A percentile compares a stretch with the other conserved stretches of the same genome.
These are phyloP conservation scores for Heteropelma amictum DNA, from an alignment of 2,888 invertebrate species.

Conservation along the genomic window DNA sequence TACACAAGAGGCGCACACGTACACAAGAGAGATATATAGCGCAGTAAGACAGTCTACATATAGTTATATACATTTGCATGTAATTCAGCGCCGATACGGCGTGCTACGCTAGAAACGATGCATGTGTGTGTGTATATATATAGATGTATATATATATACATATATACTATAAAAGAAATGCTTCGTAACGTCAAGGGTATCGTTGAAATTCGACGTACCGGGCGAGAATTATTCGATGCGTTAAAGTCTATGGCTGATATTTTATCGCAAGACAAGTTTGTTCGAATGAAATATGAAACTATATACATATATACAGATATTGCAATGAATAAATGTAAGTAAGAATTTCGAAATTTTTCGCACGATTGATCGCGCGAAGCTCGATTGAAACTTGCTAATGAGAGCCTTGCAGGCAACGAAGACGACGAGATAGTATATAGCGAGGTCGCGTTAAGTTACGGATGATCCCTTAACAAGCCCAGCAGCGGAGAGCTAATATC, in stretches of 20 bases:
- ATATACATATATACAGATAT: no score
- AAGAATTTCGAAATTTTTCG: neutral
- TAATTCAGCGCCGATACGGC: no score
- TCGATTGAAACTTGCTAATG: conserved; percentile 33
- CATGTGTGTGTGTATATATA: no score
- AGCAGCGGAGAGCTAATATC: conserved; percentile 52
- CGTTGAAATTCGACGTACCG: conserved; percentile 36
- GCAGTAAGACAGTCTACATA: no score
- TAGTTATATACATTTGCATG: no score
- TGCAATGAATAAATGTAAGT: no score
- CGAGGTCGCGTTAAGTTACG: conserved; percentile 52
- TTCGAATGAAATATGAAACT: no score
- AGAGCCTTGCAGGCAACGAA: conserved; percentile 12
- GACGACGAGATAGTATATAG: conserved; percentile 15
- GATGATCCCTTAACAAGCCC: conserved; percentile 57
- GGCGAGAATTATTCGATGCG: no score
- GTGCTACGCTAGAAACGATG: no score
- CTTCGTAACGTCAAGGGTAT: conserved; percentile 23
- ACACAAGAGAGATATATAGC: no score
- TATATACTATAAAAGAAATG: neutral
- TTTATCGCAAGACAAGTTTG: no score
- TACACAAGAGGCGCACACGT: conserved; percentile 15
- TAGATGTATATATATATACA: conserved; percentile 12
- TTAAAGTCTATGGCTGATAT: no score
- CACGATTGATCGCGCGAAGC: conserved; percentile 6